Conservation (phyloP, 2,797 vertebrate species). For the Sternarchorhynchus goeldii region DNA sequence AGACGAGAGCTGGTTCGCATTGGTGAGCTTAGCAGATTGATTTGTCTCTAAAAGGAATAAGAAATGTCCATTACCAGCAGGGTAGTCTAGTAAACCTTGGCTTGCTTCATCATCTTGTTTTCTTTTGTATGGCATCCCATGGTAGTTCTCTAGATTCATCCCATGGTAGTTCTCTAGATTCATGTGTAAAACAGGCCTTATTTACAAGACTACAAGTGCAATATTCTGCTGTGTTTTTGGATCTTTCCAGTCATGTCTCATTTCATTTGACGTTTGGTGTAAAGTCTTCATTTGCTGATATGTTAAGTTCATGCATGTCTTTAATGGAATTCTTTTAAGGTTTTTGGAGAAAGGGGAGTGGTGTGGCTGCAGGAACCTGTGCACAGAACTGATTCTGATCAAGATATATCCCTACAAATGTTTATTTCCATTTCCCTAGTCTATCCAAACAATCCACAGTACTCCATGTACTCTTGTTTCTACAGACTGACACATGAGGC, state of each 20-base stretch:
- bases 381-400: conserved; percentile 35
- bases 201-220: background rate
- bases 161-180: too few species aligned
- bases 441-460: background rate
- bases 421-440: background rate
- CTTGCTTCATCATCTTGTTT: too few species aligned
- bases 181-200: too few species aligned
- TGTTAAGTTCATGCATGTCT: conserved; percentile 22
- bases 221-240: background rate
- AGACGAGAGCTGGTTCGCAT: too few species aligned
- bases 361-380: background rate
- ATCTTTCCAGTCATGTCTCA: background rate
- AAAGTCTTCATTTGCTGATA: too few species aligned
- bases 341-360: conserved; percentile 26
- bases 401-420: conserved; percentile 52
- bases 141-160: too few species aligned
- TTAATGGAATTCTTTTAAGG: conserved; percentile 46
- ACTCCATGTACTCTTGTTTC: background rate
- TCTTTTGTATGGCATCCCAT: background rate
- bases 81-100: too few species aligned
- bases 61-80: too few species aligned
- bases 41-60: too few species aligned
- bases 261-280: too few species aligned
- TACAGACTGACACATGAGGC: background rate
- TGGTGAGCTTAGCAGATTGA: too few species aligned